Conservation (phyloP, 2,888 invertebrate genomes). For the Ophion ventricosus region DNA sequence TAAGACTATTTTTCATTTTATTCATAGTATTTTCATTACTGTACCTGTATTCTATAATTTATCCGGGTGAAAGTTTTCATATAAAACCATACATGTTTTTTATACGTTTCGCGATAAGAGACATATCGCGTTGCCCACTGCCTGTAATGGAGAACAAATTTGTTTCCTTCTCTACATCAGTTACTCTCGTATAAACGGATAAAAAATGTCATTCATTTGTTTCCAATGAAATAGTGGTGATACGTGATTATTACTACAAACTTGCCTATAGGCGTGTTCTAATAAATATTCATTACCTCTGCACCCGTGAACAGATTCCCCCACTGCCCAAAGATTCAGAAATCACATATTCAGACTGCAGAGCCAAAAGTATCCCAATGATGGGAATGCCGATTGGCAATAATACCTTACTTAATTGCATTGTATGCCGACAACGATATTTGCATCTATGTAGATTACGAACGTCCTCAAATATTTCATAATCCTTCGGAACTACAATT, state of each 20-base stretch:
- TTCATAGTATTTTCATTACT: background rate
- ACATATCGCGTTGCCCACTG: background rate
- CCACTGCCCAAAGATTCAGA: background rate
- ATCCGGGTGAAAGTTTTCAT: conserved; percentile 26
- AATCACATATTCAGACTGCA: background rate
- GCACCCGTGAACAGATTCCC: background rate
- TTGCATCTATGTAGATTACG: background rate
- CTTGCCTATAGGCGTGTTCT: background rate
- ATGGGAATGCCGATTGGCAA: conserved; percentile 1
- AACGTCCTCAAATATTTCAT: background rate
- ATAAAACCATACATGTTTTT: conserved; percentile 11
- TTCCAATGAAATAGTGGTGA: background rate
- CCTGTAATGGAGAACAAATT: conserved; percentile 25
- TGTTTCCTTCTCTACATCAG: background rate
- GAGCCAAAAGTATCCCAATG: conserved; percentile 2
- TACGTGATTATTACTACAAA: background rate
- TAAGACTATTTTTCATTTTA: background rate
- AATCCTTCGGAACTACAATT: background rate
- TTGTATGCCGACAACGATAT: background rate
- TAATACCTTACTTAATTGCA: conserved; percentile 11
- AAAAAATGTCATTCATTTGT: background rate
- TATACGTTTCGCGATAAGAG: conserved; percentile 41
- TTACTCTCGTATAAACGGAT: background rate
- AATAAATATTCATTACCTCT: conserved; percentile 8
- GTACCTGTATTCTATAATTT: conserved; percentile 41